Evolutionary conservation across 2,888 invertebrate species (phyloP), one percentile per base, ranked within the genome.

Genomic region (Nomada goodeniana): DNA sequence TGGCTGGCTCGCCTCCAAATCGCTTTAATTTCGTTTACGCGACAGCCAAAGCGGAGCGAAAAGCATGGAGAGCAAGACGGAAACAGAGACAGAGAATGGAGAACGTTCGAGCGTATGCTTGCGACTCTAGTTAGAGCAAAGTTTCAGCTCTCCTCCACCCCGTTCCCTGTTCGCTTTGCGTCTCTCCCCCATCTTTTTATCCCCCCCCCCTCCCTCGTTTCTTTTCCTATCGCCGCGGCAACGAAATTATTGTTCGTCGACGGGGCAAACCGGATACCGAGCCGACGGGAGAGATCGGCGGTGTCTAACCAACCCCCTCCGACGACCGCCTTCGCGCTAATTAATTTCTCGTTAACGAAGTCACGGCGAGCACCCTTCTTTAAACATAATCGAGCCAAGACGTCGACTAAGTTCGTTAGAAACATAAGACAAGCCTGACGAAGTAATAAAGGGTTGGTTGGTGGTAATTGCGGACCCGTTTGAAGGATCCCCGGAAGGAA

Each of bases 11-110:
- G 74, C 61, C 80, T 88, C 90, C 90, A 91, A 90, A 90, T 88
- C 88, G 88, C 85, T 89, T 90, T 91, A 91, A 90, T 90, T 91
- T 90, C 86, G 90, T 91, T 91, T 88, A 87, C 88, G 85, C 88
- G 85, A 64, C 72, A 63, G 44, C 67, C 61, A 72, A 87, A 77
- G 73, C 69, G 76, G 53, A 60, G 67, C 47, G 55, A 50, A 65
- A 15, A 60, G 29, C 52, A 36, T 42, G 23, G 57, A 61, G 61
- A 61, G 61, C 29, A 52, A 36, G 36, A 53, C 71, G 57, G 65
- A 50, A 42, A 55, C 26, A 29, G 50, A 44, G 65, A 72, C 20
- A 47, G 47, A 64, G 36, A n/a, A 13, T 36, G 9, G 63, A 53
- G n/a, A 7, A 20, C 7, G 3, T 7, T 5, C 13, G n/a, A 15